Evolutionary conservation across 2,113 vertebrate species (phyloP).

Genomic region (Periophthalmodon schlosseri): DNA sequence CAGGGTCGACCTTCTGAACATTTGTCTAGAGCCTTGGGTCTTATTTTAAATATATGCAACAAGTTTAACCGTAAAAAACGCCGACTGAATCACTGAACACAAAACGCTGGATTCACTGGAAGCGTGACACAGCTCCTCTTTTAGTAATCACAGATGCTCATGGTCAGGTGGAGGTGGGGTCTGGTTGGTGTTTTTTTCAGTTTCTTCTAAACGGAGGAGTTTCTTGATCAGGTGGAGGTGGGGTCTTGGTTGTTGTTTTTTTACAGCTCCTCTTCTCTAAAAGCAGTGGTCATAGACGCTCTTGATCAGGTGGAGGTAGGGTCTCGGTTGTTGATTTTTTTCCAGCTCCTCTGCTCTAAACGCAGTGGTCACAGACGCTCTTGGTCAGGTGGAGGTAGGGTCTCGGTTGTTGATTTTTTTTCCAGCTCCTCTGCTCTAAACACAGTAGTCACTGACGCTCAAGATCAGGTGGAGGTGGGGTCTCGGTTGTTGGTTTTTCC

Average conservation of each 20-base stretch:
- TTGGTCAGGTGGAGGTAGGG: background rate
- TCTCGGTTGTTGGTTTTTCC: too few relatives aligned
- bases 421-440: background rate
- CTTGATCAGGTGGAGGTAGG: background rate
- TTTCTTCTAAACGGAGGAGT: too few relatives aligned
- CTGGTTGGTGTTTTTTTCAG: too few relatives aligned
- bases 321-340: conserved; percentile 53
- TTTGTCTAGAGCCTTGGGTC: too few relatives aligned
- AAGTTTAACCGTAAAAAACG: too few relatives aligned
- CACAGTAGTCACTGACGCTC: background rate
- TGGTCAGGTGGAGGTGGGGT: too few relatives aligned
- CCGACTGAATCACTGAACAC: background rate
- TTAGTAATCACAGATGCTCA: too few relatives aligned
- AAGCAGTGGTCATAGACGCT: background rate
- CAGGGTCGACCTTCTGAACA: too few relatives aligned
- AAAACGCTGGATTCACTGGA: background rate
- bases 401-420: conserved; percentile 58
- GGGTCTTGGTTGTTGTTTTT: conserved; percentile 50
- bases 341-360: background rate
- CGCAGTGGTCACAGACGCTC: background rate
- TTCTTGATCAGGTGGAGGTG: background rate
- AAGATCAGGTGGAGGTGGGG: background rate
- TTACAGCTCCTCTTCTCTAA: background rate
- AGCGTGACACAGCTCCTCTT: too few relatives aligned
- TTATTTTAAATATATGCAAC: too few relatives aligned